Conservation (phyloP, 2,888 invertebrate genomes). For the Urechis unicinctus region DNA sequence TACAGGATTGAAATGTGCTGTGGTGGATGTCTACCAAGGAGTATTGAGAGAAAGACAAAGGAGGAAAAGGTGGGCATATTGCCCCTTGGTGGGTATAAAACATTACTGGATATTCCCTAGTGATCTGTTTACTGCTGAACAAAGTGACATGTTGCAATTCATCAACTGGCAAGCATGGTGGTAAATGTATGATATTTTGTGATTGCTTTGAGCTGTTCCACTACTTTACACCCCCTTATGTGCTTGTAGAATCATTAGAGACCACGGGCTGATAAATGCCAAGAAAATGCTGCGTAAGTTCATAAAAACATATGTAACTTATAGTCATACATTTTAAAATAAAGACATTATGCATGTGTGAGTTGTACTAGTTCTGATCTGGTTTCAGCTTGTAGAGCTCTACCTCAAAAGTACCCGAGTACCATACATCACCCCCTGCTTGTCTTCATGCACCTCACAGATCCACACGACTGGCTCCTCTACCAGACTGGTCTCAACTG, state of each 20-base stretch:
- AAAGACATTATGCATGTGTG: too few relatives aligned
- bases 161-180: too few relatives aligned
- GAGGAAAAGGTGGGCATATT: slow-evolving; percentile 55
- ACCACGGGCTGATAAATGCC: slow-evolving; percentile 72
- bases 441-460: slow-evolving; percentile 52
- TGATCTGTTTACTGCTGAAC: too few relatives aligned
- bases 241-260: slow-evolving; percentile 59
- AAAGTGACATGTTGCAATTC: too few relatives aligned
- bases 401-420: too few relatives aligned
- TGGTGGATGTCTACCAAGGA: slow-evolving; percentile 70
- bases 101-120: not conserved
- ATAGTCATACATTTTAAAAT: not conserved
- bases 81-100: slow-evolving; percentile 19
- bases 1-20: slow-evolving; percentile 63
- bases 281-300: slow-evolving; percentile 59
- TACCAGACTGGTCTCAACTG: too few relatives aligned
- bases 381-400: too few relatives aligned
- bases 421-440: too few relatives aligned
- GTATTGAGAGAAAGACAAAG: slow-evolving; percentile 68
- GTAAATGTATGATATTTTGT: too few relatives aligned
- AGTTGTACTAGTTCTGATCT: too few relatives aligned
- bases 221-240: not conserved
- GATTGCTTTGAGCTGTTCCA: too few relatives aligned
- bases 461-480: not conserved
- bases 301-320: not conserved